Evolutionary conservation across 1,140 invertebrate species (phyloP), one percentile per base, ranked within the genome.

Genomic region (Neodiprion lecontei): DNA sequence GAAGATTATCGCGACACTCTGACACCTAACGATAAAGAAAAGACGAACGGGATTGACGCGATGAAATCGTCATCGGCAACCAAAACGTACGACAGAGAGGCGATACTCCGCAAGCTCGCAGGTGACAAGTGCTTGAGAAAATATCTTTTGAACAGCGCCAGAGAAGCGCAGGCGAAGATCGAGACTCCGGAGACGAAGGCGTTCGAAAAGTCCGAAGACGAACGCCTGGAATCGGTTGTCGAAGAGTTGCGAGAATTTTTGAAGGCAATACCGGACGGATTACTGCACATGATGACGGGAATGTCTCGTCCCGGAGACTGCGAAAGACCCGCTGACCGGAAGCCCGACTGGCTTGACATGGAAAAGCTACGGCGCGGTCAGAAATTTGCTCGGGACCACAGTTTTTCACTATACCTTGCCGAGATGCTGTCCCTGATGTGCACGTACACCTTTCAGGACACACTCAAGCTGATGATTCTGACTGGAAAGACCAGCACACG

Each of bases 361-460:
- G 53, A 61, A 61, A 61, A 61, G 9, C 53, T 79, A 84, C 85
- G 61, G 79, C 93, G 92, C 69, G 93, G 91, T 2, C 92, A 93
- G 78, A 78, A 84, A 7, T 93, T 91, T 79, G 92, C 90, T 76
- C 81, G 84, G 70, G 84, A 90, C 72, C 90, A 93, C 80, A 88
- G 90, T 61, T 92, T 91, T 78, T 81, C 89, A 14, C 83, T 93
- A 73, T 88, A 90, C 28, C 86, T 89, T 0, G 88, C 89, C 0
- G 93, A 92, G 89, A 77, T 94, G 40, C 76, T 89, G 47, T 92
- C 93, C 1, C 85, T 94, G 5, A 79, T 94, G 14, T 84, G 90
- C 1, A 88, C 93, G 11, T 83, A 94, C 14, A 83, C 91, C 0
- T 85, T 93, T 28, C 91, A 92, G 0, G 89, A 90, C 1, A 91